Base-by-base conservation (phyloP, 2,888 invertebrate genomes). In the Dorcus hopei region DNA sequence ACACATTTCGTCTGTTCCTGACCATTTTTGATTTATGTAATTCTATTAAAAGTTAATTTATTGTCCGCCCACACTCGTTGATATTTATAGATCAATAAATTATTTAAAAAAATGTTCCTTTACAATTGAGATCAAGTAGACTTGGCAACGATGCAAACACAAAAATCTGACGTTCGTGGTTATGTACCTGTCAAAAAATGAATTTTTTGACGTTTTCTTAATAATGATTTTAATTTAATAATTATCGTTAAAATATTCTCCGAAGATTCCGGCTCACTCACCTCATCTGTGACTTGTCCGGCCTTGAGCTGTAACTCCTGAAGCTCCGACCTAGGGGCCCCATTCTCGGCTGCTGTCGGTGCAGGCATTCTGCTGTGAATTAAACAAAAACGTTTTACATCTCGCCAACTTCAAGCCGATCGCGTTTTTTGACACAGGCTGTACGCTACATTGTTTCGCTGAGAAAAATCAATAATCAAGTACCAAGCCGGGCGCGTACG, bases 231-330 rank as follows among this genome's bases (percentile, higher is more conserved):
- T 19, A 19, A 3, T 19, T 19, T 19, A 19, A 19, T 2, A 19
- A 3, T 41, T 2, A n/a, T 3, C 1, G 8, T 42, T 33, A 33
- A 33, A 33, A 33, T 6, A 33, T 33, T 33, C 3, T 33, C 26
- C 7, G 5, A 33, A 33, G 7, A 7, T 33, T 33, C 26, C 1
- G 26, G 26, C 6, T 45, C 23, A 77, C 84, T 82, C 77, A 94
- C 93, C 79, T 94, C 95, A 89, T 95, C 95, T 72, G 94, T 93
- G 73, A 88, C 88, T 80, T 92, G 88, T 70, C 89, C 90, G 66
- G 93, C 82, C 77, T 88, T 88, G 77, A 92, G 83, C 80, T 95
- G 95, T 68, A 95, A 80, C 81, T 94, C 93, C 77, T 95, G 93
- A 73, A 94, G 84, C 81, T 95, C 95, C 70, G 93, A 91, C 79